Percentiles rank a stretch among this genome's conserved stretches.
Evolutionary conservation across 1,140 invertebrate genomes (phyloP).

Genomic region (Cecropterus lyciades): DNA sequence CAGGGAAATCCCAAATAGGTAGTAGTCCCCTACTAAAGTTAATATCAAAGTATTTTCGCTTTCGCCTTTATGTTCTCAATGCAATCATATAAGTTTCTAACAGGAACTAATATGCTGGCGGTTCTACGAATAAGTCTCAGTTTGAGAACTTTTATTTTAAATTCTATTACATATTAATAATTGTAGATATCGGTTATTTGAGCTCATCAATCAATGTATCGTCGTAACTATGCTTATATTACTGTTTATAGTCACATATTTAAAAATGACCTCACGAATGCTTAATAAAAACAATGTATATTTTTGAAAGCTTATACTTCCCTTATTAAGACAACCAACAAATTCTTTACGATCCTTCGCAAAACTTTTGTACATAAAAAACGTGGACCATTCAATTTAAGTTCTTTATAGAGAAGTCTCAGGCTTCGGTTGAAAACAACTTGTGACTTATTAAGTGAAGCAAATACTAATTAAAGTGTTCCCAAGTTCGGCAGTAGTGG

Average conservation of each 20-base stretch:
- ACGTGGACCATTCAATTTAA: conserved; percentile 46
- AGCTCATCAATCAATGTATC: no score
- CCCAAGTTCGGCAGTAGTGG: conserved; percentile 60
- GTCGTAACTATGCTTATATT: no score
- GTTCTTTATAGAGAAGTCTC: conserved; percentile 41
- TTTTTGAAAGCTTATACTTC: conserved; percentile 18
- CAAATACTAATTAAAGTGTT: conserved; percentile 69
- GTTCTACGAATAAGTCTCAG: conserved; percentile 8
- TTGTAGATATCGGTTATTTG: no score
- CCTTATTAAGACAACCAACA: conserved; percentile 31
- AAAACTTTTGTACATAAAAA: conserved; percentile 51
- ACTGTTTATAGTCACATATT: neutral
- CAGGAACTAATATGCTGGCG: conserved; percentile 9
- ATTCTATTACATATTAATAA: neutral
- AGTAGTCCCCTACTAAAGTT: conserved; percentile 68
- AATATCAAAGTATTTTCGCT: conserved; percentile 66
- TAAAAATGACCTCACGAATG: no score
- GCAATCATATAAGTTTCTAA: conserved; percentile 40
- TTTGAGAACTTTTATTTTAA: conserved; percentile 15
- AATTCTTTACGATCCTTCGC: conserved; percentile 34
- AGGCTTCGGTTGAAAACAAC: conserved; percentile 45
- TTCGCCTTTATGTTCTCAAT: conserved; percentile 50
- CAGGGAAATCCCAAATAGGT: conserved; percentile 76
- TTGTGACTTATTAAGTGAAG: conserved; percentile 52
- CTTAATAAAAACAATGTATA: neutral